These are phyloP conservation scores for Psilopsiagon aurifrons DNA, from an alignment of 2,113 vertebrate genomes.

Conservation along the genomic window DNA sequence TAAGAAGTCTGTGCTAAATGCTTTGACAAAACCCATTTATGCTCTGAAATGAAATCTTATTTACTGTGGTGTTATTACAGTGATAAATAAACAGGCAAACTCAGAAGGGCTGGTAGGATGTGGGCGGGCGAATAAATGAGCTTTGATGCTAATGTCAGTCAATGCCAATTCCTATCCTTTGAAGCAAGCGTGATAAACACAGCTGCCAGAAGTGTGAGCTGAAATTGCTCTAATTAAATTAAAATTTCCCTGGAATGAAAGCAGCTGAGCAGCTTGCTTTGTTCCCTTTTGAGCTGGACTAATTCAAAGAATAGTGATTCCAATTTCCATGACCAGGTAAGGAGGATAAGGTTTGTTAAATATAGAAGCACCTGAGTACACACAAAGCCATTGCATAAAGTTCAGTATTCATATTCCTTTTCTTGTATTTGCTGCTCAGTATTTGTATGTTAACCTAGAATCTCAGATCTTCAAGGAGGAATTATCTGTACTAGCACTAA, in stretches of 20 bases:
- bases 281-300: background rate
- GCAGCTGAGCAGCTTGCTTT: conserved; percentile 50
- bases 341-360: background rate
- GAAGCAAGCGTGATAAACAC: conserved; percentile 67
- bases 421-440: background rate
- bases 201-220: conserved; percentile 73
- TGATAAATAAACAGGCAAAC: conserved; percentile 37
- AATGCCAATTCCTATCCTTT: conserved; percentile 69
- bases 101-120: conserved; percentile 49
- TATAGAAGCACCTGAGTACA: background rate
- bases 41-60: conserved; percentile 16
- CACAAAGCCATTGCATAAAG: background rate
- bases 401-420: background rate
- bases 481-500: background rate
- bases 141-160: conserved; percentile 68
- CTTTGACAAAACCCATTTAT: background rate
- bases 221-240: conserved; percentile 74
- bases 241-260: conserved; percentile 65
- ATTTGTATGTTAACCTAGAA: background rate
- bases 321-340: background rate
- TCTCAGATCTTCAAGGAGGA: background rate
- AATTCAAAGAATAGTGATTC: background rate
- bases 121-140: conserved; percentile 58
- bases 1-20: conserved; percentile 1
- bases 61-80: conserved; percentile 41